Base-by-base conservation (phyloP, 1,140 invertebrate genomes). In the Drosophila lini region DNA sequence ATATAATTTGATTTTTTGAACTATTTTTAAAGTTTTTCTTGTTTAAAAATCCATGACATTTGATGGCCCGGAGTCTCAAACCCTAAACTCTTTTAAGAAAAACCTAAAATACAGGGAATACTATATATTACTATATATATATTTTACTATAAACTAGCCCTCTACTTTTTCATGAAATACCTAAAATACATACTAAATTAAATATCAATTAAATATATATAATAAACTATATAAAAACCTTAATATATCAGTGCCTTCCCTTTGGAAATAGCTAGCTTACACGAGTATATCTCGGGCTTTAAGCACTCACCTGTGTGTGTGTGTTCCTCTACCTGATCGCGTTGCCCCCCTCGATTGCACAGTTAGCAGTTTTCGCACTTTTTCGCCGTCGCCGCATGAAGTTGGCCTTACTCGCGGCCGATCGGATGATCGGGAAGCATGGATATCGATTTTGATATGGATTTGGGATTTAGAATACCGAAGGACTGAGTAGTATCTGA, bases 291-390 rank as follows among this genome's bases (percentile, higher is more conserved):
- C 28, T 32, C 31, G 19, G 19, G 5, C 10, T 34, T 25, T 9
- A 19, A 42, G 32, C 55, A 34, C 64, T 71, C 65, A 70, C 68
- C 68, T 70, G 62, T 19, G 15, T 56, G 42, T 25, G 2, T 8
- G 44, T 22, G 31, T 69, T 42, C 40, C 63, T 40, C 31, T 42
- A 47, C 10, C 64, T 55, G 68, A 69, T 70, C 68, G 47, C 38
- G 52, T 71, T 70, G 67, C 65, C 53, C 15, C 15, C 16, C 25
- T 28, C 38, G 34, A 58, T 22, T 48, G 68, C 65, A 25, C 16
- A 48, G 42, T 71, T 70, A 58, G 68, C 68, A 71, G 36, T 71
- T 52, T 68, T 65, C 47, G 34, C 60, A 41, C 57, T 44, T 65
- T 44, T 65, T 64, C 28, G 53, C 45, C 45, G 58, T 34, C 11